Evolutionary conservation across 2,113 vertebrate genomes (phyloP).

Genomic region (Syngnathus floridae): DNA sequence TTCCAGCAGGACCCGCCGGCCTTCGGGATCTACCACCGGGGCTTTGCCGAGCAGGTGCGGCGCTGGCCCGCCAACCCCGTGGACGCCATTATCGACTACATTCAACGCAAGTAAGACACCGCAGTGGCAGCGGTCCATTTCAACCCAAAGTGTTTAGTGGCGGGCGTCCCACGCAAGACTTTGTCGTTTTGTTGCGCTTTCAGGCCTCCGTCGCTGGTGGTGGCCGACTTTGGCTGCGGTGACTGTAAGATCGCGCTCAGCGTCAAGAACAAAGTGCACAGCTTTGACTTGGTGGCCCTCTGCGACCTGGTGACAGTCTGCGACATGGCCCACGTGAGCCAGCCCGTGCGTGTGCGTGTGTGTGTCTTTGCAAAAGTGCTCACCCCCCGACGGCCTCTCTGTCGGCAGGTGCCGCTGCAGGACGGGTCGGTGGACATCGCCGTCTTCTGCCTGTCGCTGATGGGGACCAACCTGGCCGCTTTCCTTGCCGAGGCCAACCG

Average conservation of each 20-base stretch:
- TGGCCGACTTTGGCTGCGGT: slow-evolving; percentile 92
- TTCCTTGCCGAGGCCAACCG: slow-evolving; percentile 87
- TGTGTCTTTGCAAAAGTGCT: fast-evolving
- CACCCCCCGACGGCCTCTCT: not conserved
- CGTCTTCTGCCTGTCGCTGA: slow-evolving; percentile 91
- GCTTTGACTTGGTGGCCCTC: slow-evolving; percentile 82
- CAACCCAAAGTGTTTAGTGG: too few relatives aligned
- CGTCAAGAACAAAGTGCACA: slow-evolving; percentile 83
- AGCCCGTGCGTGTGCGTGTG: fast-evolving
- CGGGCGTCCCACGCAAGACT: too few relatives aligned
- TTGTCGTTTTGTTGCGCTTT: not conserved
- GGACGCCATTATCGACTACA: slow-evolving; percentile 74
- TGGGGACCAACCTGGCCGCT: slow-evolving; percentile 89
- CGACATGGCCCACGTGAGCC: slow-evolving; percentile 83
- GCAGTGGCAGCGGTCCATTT: too few relatives aligned
- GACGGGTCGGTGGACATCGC: slow-evolving; percentile 78
- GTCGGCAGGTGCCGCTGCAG: slow-evolving; percentile 78
- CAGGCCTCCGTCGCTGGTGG: slow-evolving; percentile 79
- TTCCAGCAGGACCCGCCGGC: slow-evolving; percentile 79
- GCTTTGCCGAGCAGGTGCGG: slow-evolving; percentile 80
- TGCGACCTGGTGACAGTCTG: slow-evolving; percentile 81
- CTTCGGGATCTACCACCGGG: slow-evolving; percentile 80
- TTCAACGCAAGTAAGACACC: slow-evolving; percentile 73
- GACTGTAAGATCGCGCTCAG: slow-evolving; percentile 83
- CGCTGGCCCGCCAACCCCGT: slow-evolving; percentile 84